Base-by-base conservation (phyloP, 2,113 vertebrate genomes). In the Dicerorhinus sumatrensis region DNA sequence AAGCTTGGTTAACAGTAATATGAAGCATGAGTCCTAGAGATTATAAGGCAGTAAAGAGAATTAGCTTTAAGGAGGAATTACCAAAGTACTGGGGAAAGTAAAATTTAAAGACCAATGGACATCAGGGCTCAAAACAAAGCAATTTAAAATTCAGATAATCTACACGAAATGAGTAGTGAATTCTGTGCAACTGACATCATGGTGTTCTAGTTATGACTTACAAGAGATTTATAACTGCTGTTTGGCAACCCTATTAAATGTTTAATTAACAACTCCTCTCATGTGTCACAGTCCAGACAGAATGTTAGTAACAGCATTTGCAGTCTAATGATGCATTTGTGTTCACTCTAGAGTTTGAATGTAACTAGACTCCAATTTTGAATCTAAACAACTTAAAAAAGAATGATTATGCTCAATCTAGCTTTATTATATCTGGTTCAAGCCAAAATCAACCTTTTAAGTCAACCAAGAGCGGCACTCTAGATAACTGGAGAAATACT, bases 381-480 rank as follows among this genome's bases (percentile, higher is more conserved):
- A 94, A 89, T 70, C 75, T 33, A 63, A 87, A 67, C 36, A 92
- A 92, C 14, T 85, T 95, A 92, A 11, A 79, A 58, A 92, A 90
- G 51, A 85, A 86, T 51, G 54, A 31, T 85, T 56, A 72, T 25
- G 29, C 42, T 67, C 46, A 70, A 36, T 11, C 62, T 92, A 51
- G 20, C 20, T 8, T 96, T 89, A 65, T 42, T 92, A 60, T 46
- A 54, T 13, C 20, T 93, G 69, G 51, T 88, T 94, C 60, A 27
- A 94, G 73, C 17, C 25, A 54, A 96, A 93, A 89, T 79, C 17
- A 93, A 76, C 25, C 85, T 69, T 83, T 91, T 51, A 79, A 80
- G 70, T 70, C 58, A 79, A 60, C 31, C 10, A 94, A 79, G 36
- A 56, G 2, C 21, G 70, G 20, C 13, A 58, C 27, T 91, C 83